Conservation (phyloP, 1,140 invertebrate species). For the Drosophila athabasca region DNA sequence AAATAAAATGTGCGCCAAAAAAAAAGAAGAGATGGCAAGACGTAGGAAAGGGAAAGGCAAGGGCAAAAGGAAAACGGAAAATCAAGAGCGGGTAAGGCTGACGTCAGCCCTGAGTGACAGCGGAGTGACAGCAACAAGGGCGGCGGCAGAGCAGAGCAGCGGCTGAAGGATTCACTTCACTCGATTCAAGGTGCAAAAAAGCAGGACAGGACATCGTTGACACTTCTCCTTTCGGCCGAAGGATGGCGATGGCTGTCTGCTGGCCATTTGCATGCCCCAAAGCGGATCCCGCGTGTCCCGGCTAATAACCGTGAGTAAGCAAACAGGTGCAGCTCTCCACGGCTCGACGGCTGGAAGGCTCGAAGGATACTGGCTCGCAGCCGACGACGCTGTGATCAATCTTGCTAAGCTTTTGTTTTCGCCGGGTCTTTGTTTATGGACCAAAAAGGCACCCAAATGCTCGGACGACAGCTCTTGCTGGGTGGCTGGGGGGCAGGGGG, state of each 20-base stretch:
- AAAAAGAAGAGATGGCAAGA: slow-evolving; percentile 43
- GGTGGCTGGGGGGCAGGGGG: slow-evolving; percentile 1
- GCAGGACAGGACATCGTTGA: slow-evolving; percentile 40
- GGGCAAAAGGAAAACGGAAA: slow-evolving; percentile 12
- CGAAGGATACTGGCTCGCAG: background rate
- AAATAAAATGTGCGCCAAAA: slow-evolving; percentile 76
- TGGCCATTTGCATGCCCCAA: slow-evolving; percentile 62
- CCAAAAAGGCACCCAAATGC: slow-evolving; percentile 25
- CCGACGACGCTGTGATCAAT: slow-evolving; percentile 67
- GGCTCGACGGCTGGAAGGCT: too few relatives aligned
- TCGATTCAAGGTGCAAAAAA: slow-evolving; percentile 77
- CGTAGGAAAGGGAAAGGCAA: background rate
- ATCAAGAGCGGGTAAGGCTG: slow-evolving; percentile 32
- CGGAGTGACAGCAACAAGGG: slow-evolving; percentile 60
- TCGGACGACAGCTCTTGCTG: slow-evolving; percentile 11
- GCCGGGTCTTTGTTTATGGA: slow-evolving; percentile 73
- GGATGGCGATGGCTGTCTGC: background rate
- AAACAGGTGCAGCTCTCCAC: slow-evolving; percentile 67
- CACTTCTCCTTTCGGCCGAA: slow-evolving; percentile 17
- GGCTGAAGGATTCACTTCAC: slow-evolving; percentile 48
- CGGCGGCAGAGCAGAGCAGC: background rate
- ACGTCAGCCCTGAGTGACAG: slow-evolving; percentile 75
- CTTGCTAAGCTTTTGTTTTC: slow-evolving; percentile 82
- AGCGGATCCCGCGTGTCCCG: slow-evolving; percentile 42
- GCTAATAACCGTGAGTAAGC: slow-evolving; percentile 81